Base-by-base conservation (phyloP, 2,113 vertebrate genomes). In the Trachemys scripta region DNA sequence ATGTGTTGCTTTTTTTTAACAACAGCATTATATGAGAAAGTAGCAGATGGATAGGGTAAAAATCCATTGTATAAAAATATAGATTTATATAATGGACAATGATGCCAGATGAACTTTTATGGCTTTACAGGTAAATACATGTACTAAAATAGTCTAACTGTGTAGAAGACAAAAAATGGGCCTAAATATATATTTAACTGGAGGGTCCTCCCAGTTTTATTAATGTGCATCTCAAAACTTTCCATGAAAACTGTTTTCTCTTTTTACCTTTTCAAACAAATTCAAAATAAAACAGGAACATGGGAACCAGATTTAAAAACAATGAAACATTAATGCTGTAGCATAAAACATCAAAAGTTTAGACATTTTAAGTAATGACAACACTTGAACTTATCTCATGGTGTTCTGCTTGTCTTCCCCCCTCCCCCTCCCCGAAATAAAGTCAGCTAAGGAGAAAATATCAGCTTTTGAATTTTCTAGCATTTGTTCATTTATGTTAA, bases 131-230 rank as follows among this genome's bases (percentile, higher is more conserved):
- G 93, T 84, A 95, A 97, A 96, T 84, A 88, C 9, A 65, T 27
- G n/a, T 89, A 27, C 88, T 87, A 88, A 96, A 96, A 96, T 69
- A 91, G 62, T 47, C 31, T 78, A 80, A 38, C 85, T 95, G 11
- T 94, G 86, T 91, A 90, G 97, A 87, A 95, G 81, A 92, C 90
- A 95, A 93, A 89, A 96, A 98, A 82, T 31, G n/a, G 92, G 90
- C 11, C 78, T 87, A 90, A 93, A 19, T 49, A 87, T 56, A 79
- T 88, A 96, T 91, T 96, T 96, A 89, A 92, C 94, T 65, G 81
- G 89, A 85, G 53, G 20, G 31, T 19, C 75, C 75, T 94, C 83
- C 91, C 65, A 85, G 83, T 38, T 96, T 94, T 96, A 92, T 90
- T 96, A 90, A 90, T 90, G 95, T 91, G 59, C 65, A 86, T 95